phyloP scores from a whole-genome alignment of 2,888 invertebrate genomes.

The Ganaspis brasiliensis region DNA sequence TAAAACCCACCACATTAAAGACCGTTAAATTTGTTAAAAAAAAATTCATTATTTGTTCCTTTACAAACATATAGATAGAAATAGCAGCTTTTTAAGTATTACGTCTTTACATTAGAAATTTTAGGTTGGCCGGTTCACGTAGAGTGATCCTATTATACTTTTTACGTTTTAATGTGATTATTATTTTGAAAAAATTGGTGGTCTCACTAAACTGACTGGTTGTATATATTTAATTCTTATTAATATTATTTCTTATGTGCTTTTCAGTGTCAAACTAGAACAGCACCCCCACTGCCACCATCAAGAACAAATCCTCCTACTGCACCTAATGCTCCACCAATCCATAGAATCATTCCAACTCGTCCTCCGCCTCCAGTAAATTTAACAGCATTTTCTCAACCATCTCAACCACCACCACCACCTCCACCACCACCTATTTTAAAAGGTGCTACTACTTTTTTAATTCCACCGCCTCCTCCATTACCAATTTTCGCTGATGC shows the following conservation, averaged over 20 bases:
- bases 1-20: too few relatives aligned
- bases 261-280: slow-evolving; percentile 75
- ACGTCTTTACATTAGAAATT: too few relatives aligned
- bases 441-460: slow-evolving; percentile 54
- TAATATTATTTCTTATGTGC: slow-evolving; percentile 1
- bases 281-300: slow-evolving; percentile 78
- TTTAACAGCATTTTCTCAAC: slow-evolving; percentile 78
- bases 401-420: slow-evolving; percentile 81
- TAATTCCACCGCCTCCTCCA: slow-evolving; percentile 80
- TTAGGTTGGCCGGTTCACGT: too few relatives aligned
- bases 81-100: too few relatives aligned
- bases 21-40: too few relatives aligned
- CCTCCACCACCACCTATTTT: slow-evolving; percentile 80
- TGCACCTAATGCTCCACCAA: slow-evolving; percentile 78
- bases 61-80: too few relatives aligned
- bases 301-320: slow-evolving; percentile 81
- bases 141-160: too few relatives aligned
- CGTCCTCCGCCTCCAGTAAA: slow-evolving; percentile 75
- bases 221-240: slow-evolving; percentile 10
- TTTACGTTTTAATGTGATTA: too few relatives aligned
- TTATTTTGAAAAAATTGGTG: too few relatives aligned
- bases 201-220: too few relatives aligned
- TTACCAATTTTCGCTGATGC: slow-evolving; percentile 61
- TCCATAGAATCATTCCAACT: slow-evolving; percentile 75
- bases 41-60: too few relatives aligned